Evolutionary conservation across 2,797 vertebrate genomes (phyloP), one percentile per base, ranked within the genome.

Genomic region (Tokudaia tokunoshimensis): DNA sequence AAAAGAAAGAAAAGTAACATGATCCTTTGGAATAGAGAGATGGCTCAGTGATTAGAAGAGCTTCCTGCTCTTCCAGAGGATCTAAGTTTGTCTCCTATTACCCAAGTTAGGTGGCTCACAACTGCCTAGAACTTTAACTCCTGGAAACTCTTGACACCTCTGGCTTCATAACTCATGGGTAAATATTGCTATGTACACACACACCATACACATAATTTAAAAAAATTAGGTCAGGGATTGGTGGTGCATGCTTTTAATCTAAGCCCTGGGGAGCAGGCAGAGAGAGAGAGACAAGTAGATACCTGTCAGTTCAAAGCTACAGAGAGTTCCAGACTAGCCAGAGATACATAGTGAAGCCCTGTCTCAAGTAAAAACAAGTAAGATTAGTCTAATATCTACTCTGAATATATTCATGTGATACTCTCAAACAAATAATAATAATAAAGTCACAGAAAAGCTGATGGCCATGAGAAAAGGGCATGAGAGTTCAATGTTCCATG

Each of bases 371-470:
- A 65, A 84, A 34, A 47, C 41, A 84, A 57, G 22, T 1, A 11
- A 83, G 91, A 81, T 67, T 96, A 55, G 22, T 37, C 61, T 94
- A 92, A 75, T 65, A 89, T 87, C 87, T 65, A 87, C 74, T 96
- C 78, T 96, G 78, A 91, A 52, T 0, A 0, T 4, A 26, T n/a
- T 90, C 90, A 95, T 80, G 82, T 94, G 41, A 34, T 0, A 0
- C 47, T 34, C 1, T 0, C 5, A 14, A 78, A 74, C 0, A 0
- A 63, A 80, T 1, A 9, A 94, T 0, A 9, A 94, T 0, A 0
- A 91, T 1, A 29, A 93, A 93, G 52, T 11, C 55, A 82, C 14
- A 50, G 63, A 88, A 92, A 90, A 96, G 76, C 91, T 65, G 29
- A 87, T 92, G 47, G 78, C 0, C 0, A 61, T 0, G 1, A 74